Percentiles rank a stretch among this genome's conserved stretches.
Evolutionary conservation across 30 jellyfish, hydroid and myxozoan genomes (phyloP).

Genomic region (Turritopsis rubra): DNA sequence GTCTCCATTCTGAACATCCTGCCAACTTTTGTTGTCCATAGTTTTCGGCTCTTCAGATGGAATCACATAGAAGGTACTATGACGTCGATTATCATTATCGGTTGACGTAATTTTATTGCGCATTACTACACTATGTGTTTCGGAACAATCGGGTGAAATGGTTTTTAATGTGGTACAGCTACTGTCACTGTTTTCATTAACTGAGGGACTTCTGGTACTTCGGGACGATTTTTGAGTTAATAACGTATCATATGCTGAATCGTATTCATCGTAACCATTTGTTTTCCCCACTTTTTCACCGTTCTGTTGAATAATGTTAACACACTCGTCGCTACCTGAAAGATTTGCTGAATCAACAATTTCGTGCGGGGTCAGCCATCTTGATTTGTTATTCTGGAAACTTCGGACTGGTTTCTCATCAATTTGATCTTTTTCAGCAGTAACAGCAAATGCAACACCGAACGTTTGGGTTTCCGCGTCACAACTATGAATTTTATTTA

Average conservation of each 20-base stretch:
- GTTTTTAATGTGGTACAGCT: slow-evolving; percentile 13
- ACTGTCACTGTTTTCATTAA: slow-evolving; percentile 52
- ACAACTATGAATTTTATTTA: slow-evolving; percentile 24
- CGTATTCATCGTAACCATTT: slow-evolving; percentile 51
- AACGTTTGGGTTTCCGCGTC: slow-evolving; percentile 71
- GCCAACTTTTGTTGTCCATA: slow-evolving; percentile 8
- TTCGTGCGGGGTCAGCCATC: slow-evolving; percentile 70
- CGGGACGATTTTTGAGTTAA: slow-evolving; percentile 87
- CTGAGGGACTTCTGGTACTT: slow-evolving; percentile 54
- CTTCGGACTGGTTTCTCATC: background rate
- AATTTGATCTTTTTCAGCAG: slow-evolving; percentile 12
- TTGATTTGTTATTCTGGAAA: slow-evolving; percentile 36
- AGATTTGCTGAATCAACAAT: slow-evolving; percentile 43
- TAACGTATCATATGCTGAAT: slow-evolving; percentile 94
- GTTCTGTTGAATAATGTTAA: slow-evolving; percentile 34
- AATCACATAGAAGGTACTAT: slow-evolving; percentile 27
- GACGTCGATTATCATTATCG: slow-evolving; percentile 14
- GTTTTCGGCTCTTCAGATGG: slow-evolving; percentile 12
- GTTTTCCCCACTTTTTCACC: slow-evolving; percentile 35
- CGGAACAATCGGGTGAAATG: slow-evolving; percentile 12
- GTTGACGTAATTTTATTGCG: background rate
- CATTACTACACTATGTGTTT: background rate
- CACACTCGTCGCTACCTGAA: slow-evolving; percentile 53
- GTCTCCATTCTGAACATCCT: slow-evolving; percentile 9
- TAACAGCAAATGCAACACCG: slow-evolving; percentile 30